Evolutionary conservation across 2,888 invertebrate genomes (phyloP).

Genomic region (Malthinus flaveolus): DNA sequence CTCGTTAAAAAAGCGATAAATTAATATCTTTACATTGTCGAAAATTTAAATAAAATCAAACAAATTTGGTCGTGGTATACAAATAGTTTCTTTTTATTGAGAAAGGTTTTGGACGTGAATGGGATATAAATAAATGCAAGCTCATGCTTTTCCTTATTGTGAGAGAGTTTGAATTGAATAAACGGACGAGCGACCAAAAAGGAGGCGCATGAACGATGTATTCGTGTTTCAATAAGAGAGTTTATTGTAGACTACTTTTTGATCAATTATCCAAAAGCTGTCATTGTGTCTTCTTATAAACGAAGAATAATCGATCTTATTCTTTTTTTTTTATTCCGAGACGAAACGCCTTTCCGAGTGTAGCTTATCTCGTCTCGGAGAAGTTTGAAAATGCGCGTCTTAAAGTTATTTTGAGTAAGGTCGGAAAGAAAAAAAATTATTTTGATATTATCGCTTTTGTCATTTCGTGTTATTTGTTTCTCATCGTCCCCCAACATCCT

Average conservation of each 20-base stretch:
- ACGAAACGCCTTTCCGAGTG: not conserved
- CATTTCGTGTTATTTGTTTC: slow-evolving; percentile 16
- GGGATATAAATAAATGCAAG: not conserved
- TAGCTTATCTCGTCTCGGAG: not conserved
- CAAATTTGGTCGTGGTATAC: no score
- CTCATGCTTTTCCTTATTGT: slow-evolving; percentile 5
- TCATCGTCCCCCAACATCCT: slow-evolving; percentile 19
- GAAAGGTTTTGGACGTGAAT: no score
- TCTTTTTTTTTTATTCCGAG: not conserved
- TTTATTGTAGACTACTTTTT: slow-evolving; percentile 2
- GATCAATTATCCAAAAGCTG: slow-evolving; percentile 5
- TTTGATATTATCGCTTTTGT: slow-evolving; percentile 15
- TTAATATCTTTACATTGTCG: no score
- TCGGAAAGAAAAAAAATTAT: slow-evolving; percentile 6
- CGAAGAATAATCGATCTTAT: no score
- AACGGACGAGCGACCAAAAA: no score
- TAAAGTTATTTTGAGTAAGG: not conserved
- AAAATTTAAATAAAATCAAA: no score
- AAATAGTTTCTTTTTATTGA: no score
- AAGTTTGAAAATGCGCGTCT: slow-evolving; percentile 1
- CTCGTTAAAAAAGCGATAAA: no score
- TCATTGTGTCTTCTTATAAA: not conserved
- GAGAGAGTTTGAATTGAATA: not conserved
- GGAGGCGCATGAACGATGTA: not conserved
- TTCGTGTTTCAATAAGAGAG: not conserved